Evolutionary conservation across 2,888 invertebrate species (phyloP), one percentile per base, ranked within the genome.

Genomic region (Parapristionchus giblindavisi): DNA sequence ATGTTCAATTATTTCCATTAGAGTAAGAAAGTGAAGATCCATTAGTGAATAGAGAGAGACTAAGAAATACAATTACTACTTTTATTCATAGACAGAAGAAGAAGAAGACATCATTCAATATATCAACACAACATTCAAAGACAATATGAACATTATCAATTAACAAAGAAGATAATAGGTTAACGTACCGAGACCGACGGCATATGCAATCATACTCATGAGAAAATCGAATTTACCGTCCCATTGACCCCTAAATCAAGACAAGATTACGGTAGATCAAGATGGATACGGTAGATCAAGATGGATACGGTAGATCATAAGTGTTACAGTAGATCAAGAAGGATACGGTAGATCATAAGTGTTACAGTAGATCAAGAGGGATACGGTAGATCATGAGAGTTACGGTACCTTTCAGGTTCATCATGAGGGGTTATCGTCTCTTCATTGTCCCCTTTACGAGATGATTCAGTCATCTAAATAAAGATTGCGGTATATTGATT

Each of bases 201-300:
- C 88, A 70, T 88, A 88, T 14, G 88, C 88, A 24, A 88, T 80
- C 87, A 88, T 85, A 60, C 83, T 84, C 87, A 88, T 87, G 36
- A 87, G 78, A 63, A 86, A 87, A 75, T 87, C 85, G 73, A 87
- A 83, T 70, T 83, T 80, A 34, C 85, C 83, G 6, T 80, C 76
- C 88, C 88, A 88, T 77, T 85, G 84, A 1, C 87, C 87, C 58
- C 84, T 68, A 36, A 68, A 68, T 3, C 5, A 21, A 43, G 40
- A 43, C 21, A n/a, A n/a, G n/a, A n/a, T n/a, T n/a, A n/a, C n/a
- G n/a, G n/a, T n/a, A n/a, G n/a, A n/a, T n/a, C n/a, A n/a, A n/a
- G n/a, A n/a, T n/a, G n/a, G n/a, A n/a, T n/a, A n/a, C n/a, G n/a
- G n/a, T n/a, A n/a, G n/a, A n/a, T 17, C 14, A 56, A 56, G 32